Evolutionary conservation across 1,140 invertebrate genomes (phyloP).

Genomic region (Penaeus chinensis): DNA sequence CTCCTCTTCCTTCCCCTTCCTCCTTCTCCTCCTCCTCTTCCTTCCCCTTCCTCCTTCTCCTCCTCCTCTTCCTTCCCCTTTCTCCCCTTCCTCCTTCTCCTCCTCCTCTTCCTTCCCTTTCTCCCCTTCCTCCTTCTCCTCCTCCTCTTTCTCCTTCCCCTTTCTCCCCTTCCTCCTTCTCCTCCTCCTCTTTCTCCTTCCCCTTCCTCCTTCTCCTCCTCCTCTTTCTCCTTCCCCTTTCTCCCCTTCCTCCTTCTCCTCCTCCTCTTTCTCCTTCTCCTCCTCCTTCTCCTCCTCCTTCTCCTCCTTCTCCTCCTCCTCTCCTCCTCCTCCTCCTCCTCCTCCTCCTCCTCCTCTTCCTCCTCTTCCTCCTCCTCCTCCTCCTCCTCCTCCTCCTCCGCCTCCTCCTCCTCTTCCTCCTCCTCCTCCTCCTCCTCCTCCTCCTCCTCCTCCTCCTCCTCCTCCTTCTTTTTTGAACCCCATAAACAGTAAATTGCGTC

Average conservation of each 20-base stretch:
- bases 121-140: too few relatives aligned
- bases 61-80: neutral
- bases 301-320: neutral
- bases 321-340: neutral
- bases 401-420: neutral
- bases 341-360: too few relatives aligned
- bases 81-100: neutral
- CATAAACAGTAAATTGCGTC: too few relatives aligned
- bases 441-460: neutral
- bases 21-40: neutral
- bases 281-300: neutral
- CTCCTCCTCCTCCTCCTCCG: too few relatives aligned
- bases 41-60: neutral
- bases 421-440: neutral
- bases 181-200: neutral
- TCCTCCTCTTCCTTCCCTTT: too few relatives aligned
- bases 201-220: neutral
- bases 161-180: neutral
- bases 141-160: too few relatives aligned
- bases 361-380: too few relatives aligned
- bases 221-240: neutral
- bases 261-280: neutral
- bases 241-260: neutral
- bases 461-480: too few relatives aligned
- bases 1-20: neutral